Conservation (phyloP, 2,888 invertebrate genomes). For the Cataglyphis altisquamis region DNA sequence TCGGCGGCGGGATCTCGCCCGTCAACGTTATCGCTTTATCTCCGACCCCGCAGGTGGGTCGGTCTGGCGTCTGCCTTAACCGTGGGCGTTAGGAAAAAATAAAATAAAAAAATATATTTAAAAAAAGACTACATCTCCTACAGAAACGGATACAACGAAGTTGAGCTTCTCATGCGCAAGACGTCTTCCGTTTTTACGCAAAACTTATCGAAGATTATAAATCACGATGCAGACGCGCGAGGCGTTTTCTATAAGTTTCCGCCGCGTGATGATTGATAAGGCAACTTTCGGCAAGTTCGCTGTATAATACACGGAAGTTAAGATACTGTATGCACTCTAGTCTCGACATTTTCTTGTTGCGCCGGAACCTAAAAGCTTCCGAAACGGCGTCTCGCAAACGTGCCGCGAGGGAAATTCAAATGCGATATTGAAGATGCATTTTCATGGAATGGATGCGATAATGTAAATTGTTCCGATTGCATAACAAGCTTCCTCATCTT, state of each 20-base stretch:
- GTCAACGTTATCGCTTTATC: slow-evolving; percentile 57
- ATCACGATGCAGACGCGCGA: slow-evolving; percentile 52
- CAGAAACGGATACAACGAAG: slow-evolving; percentile 29
- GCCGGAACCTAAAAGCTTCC: slow-evolving; percentile 4
- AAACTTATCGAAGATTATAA: slow-evolving; percentile 65
- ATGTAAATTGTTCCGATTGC: not conserved
- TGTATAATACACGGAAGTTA: slow-evolving; percentile 52
- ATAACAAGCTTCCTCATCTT: not conserved
- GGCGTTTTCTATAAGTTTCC: slow-evolving; percentile 54
- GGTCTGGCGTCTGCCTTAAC: slow-evolving; percentile 42
- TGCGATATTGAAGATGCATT: not conserved
- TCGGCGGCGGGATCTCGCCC: slow-evolving; percentile 43
- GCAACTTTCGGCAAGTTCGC: slow-evolving; percentile 50
- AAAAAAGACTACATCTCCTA: slow-evolving; percentile 6
- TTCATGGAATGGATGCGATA: not conserved
- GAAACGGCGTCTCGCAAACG: not conserved
- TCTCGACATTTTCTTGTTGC: slow-evolving; percentile 27
- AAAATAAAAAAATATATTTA: not conserved
- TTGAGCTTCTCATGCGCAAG: slow-evolving; percentile 26
- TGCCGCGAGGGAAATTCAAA: not conserved
- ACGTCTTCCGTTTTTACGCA: slow-evolving; percentile 47
- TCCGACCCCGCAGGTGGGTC: slow-evolving; percentile 45
- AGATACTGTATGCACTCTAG: slow-evolving; percentile 44
- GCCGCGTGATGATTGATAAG: slow-evolving; percentile 60
- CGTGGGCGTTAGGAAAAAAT: slow-evolving; percentile 3